These are phyloP conservation scores for Peromyscus melanophrys DNA, from an alignment of 2,797 vertebrate genomes.

Conservation along the genomic window DNA sequence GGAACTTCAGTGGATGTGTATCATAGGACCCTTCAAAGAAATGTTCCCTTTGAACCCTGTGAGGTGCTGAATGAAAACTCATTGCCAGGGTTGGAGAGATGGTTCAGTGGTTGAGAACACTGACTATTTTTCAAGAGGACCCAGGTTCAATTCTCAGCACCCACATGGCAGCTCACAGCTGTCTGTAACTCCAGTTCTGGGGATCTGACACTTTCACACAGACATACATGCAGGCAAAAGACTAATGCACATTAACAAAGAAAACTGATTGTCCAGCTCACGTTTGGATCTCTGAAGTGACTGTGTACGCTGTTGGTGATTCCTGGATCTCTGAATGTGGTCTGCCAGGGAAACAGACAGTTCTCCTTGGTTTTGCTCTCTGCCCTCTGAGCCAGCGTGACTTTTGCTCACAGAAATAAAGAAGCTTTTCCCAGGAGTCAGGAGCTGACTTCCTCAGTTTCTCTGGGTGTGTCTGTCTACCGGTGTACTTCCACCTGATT, in stretches of 20 bases:
- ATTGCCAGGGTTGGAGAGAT: neutral
- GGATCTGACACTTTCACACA: too few relatives aligned
- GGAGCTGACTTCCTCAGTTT: constrained; percentile 24
- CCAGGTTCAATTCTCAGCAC: too few relatives aligned
- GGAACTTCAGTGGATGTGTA: neutral
- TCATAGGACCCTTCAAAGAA: constrained; percentile 11
- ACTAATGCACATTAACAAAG: neutral
- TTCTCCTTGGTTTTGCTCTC: constrained; percentile 65
- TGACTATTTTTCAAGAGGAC: too few relatives aligned
- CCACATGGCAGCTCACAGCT: too few relatives aligned
- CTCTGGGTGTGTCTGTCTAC: neutral
- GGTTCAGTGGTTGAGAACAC: too few relatives aligned
- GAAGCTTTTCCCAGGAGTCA: neutral
- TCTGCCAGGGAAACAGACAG: constrained; percentile 27
- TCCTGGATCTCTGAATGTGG: constrained; percentile 39
- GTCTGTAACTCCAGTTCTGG: too few relatives aligned
- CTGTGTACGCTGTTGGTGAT: neutral
- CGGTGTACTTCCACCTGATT: constrained; percentile 5
- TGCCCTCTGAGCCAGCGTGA: constrained; percentile 24
- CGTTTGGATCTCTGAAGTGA: constrained; percentile 18
- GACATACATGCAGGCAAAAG: too few relatives aligned
- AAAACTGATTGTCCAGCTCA: constrained; percentile 53
- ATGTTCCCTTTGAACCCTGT: constrained; percentile 37
- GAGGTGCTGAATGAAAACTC: constrained; percentile 56
- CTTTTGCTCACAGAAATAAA: constrained; percentile 55